phyloP scores from a whole-genome alignment of 2,888 invertebrate species.

The Halocaridina rubra region DNA sequence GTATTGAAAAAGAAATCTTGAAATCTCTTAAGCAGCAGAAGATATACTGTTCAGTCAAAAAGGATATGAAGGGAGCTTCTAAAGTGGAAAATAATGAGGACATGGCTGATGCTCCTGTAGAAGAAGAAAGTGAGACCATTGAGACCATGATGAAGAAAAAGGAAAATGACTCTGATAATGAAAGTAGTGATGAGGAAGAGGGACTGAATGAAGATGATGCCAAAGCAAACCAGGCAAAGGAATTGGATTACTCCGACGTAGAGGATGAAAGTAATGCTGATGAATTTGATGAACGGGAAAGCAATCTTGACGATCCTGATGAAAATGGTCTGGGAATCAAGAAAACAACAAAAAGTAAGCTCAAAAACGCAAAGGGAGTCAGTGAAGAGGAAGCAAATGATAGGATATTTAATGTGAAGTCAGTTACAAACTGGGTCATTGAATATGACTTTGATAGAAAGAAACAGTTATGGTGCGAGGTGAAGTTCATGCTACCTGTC shows the following conservation, averaged over 20 bases:
- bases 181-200: conserved; percentile 68
- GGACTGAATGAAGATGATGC: neutral
- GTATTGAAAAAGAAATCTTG: conserved; percentile 67
- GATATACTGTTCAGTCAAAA: neutral
- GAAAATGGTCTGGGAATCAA: too few relatives aligned
- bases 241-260: too few relatives aligned
- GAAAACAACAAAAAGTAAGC: too few relatives aligned
- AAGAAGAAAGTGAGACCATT: conserved; percentile 64
- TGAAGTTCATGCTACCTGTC: conserved; percentile 75
- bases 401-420: neutral
- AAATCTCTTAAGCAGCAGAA: conserved; percentile 64
- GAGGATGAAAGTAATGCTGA: too few relatives aligned
- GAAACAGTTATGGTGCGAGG: conserved; percentile 84
- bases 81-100: neutral
- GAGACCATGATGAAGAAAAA: conserved; percentile 76
- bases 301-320: too few relatives aligned
- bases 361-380: too few relatives aligned
- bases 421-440: conserved; percentile 68
- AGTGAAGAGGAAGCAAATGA: neutral
- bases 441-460: conserved; percentile 83
- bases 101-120: neutral
- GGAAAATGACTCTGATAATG: conserved; percentile 68
- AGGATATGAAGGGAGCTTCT: neutral
- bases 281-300: too few relatives aligned
- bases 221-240: too few relatives aligned